Evolutionary conservation across 2,888 invertebrate species (phyloP).

Genomic region (Aelia acuminata): DNA sequence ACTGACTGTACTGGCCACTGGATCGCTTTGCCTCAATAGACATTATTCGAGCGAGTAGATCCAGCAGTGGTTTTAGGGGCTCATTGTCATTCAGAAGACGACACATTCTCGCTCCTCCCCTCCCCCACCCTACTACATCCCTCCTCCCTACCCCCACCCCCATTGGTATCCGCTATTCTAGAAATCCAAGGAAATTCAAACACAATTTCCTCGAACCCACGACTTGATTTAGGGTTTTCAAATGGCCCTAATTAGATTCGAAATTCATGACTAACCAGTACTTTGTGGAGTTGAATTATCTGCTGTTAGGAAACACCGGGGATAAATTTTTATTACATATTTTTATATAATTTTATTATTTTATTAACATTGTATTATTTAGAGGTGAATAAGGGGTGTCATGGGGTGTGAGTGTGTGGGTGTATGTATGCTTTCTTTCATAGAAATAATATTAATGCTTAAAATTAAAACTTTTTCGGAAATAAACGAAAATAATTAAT

Average conservation of each 20-base stretch:
- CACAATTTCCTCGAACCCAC: neutral
- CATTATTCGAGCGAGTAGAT: constrained; percentile 4
- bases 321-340: too few species aligned
- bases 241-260: neutral
- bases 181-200: constrained; percentile 18
- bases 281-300: neutral
- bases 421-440: too few species aligned
- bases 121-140: neutral
- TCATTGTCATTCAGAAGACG: constrained; percentile 28
- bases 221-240: neutral
- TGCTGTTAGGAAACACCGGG: neutral
- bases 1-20: neutral
- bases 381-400: too few species aligned
- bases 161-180: neutral
- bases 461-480: too few species aligned
- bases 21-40: neutral
- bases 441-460: too few species aligned
- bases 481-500: too few species aligned
- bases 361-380: too few species aligned
- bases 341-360: too few species aligned
- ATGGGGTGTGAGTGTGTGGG: too few species aligned
- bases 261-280: neutral
- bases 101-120: neutral
- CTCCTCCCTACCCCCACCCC: neutral
- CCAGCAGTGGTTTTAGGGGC: neutral